Percentiles rank a stretch among this genome's conserved stretches.
These are phyloP conservation scores for Emydura subglobosa DNA, from an alignment of 2,113 vertebrate genomes.

Conservation along the genomic window DNA sequence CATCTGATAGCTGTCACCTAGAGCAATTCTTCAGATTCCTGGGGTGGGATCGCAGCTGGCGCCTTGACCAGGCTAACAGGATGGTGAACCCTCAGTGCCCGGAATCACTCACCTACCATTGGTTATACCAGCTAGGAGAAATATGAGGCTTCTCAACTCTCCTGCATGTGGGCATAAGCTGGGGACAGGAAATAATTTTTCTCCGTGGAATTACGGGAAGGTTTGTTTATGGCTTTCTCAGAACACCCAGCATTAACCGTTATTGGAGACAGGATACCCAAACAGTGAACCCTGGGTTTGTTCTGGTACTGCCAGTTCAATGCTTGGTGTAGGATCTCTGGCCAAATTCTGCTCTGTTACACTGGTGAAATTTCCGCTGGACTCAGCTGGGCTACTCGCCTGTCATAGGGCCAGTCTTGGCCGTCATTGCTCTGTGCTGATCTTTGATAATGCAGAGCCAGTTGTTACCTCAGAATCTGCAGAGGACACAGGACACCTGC, in stretches of 20 bases:
- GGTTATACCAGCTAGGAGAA: not conserved
- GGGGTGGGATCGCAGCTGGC: fast-evolving
- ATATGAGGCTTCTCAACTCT: fast-evolving
- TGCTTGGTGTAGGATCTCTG: not conserved
- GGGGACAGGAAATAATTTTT: not conserved
- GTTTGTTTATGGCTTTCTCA: not conserved
- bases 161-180: fast-evolving
- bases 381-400: not conserved
- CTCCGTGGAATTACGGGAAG: fast-evolving
- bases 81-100: fast-evolving
- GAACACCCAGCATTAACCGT: not conserved
- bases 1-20: too few relatives aligned
- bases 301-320: not conserved
- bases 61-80: fast-evolving
- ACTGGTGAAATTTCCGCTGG: not conserved
- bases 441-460: not conserved
- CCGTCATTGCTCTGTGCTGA: not conserved
- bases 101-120: fast-evolving
- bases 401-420: not conserved
- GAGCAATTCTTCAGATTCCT: not conserved
- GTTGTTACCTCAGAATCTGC: not conserved
- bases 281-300: not conserved
- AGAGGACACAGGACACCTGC: not conserved
- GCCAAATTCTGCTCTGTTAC: not conserved
- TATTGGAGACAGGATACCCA: not conserved